Conservation (phyloP, 37 sponge, comb jelly and placozoan genomes). For the Corticium candelabrum region DNA sequence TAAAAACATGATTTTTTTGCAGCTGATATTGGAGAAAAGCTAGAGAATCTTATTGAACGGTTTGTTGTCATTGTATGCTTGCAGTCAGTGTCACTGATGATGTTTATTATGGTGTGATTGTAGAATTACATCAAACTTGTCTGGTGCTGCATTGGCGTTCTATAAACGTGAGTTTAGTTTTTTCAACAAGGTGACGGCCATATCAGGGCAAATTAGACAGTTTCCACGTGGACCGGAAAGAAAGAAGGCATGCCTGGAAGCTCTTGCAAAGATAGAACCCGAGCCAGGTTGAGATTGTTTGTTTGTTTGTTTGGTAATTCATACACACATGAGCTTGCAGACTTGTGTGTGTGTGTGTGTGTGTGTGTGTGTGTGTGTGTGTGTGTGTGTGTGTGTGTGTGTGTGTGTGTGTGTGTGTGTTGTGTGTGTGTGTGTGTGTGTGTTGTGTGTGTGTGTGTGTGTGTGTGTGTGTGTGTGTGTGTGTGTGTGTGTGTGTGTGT, state of each 20-base stretch:
- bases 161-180: conserved; percentile 88
- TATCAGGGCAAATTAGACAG: conserved; percentile 81
- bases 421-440: too few relatives aligned
- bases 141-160: conserved; percentile 68
- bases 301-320: neutral
- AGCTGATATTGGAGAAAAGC: conserved; percentile 51
- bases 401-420: too few relatives aligned
- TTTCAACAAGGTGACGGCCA: conserved; percentile 86
- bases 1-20: neutral
- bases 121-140: conserved; percentile 58
- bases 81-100: neutral
- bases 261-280: conserved; percentile 39
- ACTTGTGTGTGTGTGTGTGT: neutral
- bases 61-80: neutral
- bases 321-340: neutral
- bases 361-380: neutral
- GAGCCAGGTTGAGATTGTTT: conserved; percentile 37
- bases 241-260: conserved; percentile 71
- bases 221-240: conserved; percentile 70
- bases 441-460: too few relatives aligned
- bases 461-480: neutral
- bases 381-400: conserved; percentile 2
- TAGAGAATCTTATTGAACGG: conserved; percentile 29
- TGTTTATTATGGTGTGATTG: neutral
- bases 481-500: neutral